phyloP scores from a whole-genome alignment of 2,888 invertebrate species.

The Masnerella sp. region DNA sequence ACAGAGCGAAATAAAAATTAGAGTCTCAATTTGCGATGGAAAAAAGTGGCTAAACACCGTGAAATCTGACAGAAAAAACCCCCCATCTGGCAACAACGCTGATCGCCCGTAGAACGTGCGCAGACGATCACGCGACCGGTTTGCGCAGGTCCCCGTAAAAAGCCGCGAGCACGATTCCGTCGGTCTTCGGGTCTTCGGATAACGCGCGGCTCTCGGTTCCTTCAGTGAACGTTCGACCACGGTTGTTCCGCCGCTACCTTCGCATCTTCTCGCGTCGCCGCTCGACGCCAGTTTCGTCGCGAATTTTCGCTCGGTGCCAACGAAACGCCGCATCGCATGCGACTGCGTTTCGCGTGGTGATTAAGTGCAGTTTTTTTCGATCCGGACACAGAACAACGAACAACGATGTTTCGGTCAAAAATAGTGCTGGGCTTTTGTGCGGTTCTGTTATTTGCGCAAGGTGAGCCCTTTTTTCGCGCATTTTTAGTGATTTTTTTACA shows the following conservation, averaged over 20 bases:
- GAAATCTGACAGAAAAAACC: constrained; percentile 31
- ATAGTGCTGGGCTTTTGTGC: constrained; percentile 36
- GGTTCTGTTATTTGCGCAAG: constrained; percentile 40
- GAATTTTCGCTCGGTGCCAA: constrained; percentile 10
- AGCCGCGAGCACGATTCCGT: constrained; percentile 71
- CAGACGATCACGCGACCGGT: constrained; percentile 66
- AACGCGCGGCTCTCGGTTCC: constrained; percentile 64
- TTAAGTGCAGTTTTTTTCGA: too few relatives aligned
- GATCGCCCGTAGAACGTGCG: constrained; percentile 50
- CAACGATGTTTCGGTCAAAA: constrained; percentile 34
- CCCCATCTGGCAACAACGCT: constrained; percentile 53
- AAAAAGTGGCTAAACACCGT: constrained; percentile 11
- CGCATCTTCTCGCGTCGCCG: constrained; percentile 28
- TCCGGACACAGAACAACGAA: too few relatives aligned
- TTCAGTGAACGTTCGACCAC: constrained; percentile 53
- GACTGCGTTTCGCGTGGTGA: constrained; percentile 11
- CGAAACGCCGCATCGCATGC: background rate
- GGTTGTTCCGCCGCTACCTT: constrained; percentile 49
- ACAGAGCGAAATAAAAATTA: background rate
- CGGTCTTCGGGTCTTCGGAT: constrained; percentile 68
- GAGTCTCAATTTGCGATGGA: too few relatives aligned
- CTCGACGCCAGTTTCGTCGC: constrained; percentile 26
- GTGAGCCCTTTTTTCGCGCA: constrained; percentile 36
- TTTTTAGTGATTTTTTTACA: too few relatives aligned
- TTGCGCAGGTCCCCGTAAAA: constrained; percentile 71